These are phyloP conservation scores for Stenoptilia bipunctidactyla DNA, from an alignment of 2,888 invertebrate genomes.

Conservation along the genomic window DNA sequence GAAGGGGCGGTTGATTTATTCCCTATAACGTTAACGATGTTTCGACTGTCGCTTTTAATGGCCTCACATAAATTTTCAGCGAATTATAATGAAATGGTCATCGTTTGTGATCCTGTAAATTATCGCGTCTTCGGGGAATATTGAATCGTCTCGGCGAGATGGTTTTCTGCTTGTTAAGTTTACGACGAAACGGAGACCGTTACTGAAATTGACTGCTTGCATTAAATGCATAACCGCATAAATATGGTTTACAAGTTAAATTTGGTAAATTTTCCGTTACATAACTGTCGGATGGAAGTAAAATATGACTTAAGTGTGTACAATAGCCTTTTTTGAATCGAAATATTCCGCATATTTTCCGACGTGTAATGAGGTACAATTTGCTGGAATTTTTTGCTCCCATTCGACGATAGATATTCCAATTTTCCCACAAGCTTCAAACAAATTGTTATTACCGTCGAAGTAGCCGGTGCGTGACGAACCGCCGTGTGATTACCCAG, in stretches of 20 bases:
- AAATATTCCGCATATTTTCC: too few species aligned
- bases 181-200: constrained; percentile 17
- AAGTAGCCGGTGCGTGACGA: constrained; percentile 42
- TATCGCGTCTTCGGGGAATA: constrained; percentile 9
- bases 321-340: too few species aligned
- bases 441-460: constrained; percentile 42
- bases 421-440: constrained; percentile 25
- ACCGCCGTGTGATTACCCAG: constrained; percentile 37
- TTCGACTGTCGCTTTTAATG: background rate
- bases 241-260: too few species aligned
- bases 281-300: too few species aligned
- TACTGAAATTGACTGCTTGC: constrained; percentile 16
- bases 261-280: too few species aligned
- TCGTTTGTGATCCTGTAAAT: background rate
- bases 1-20: background rate
- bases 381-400: constrained; percentile 1
- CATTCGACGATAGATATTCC: constrained; percentile 6
- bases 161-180: constrained; percentile 23
- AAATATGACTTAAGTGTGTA: too few species aligned
- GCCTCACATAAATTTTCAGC: background rate
- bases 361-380: too few species aligned
- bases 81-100: background rate
- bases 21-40: background rate
- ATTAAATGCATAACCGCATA: too few species aligned
- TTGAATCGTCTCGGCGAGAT: constrained; percentile 16